A percentile compares a stretch with the other conserved stretches of the same genome.
These are phyloP conservation scores for Calonectris borealis DNA, from an alignment of 2,113 vertebrate species.

Conservation along the genomic window DNA sequence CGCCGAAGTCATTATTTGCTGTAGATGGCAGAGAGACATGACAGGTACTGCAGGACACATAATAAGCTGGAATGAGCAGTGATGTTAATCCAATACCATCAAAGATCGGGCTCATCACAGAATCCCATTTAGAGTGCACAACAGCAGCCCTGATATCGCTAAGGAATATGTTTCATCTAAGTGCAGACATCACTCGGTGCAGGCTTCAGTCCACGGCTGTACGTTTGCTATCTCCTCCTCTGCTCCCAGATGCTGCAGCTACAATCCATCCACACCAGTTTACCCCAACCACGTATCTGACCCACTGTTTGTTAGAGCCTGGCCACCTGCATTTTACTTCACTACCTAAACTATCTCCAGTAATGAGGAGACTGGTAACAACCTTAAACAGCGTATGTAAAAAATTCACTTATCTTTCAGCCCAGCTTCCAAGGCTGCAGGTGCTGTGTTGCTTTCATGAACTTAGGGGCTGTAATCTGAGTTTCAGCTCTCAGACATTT, in stretches of 20 bases:
- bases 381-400: neutral
- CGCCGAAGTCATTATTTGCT: slow-evolving; percentile 36
- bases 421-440: neutral
- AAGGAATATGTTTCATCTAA: slow-evolving; percentile 33
- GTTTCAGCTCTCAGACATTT: slow-evolving; percentile 27
- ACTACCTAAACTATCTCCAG: neutral
- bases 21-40: slow-evolving; percentile 26
- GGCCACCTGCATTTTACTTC: neutral
- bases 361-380: neutral
- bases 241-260: neutral
- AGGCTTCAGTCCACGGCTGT: neutral
- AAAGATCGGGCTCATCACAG: slow-evolving; percentile 21
- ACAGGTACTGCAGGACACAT: slow-evolving; percentile 46
- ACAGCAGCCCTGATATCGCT: neutral
- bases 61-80: slow-evolving; percentile 48
- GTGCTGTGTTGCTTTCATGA: neutral
- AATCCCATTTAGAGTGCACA: slow-evolving; percentile 43
- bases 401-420: slow-evolving; percentile 23
- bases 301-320: neutral
- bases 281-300: neutral
- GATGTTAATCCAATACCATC: slow-evolving; percentile 52
- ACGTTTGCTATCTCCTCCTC: neutral
- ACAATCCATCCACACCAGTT: neutral
- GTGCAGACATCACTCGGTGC: neutral
- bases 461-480: neutral